Base-by-base conservation (phyloP, 2,888 invertebrate genomes). In the Venusia cambrica region DNA sequence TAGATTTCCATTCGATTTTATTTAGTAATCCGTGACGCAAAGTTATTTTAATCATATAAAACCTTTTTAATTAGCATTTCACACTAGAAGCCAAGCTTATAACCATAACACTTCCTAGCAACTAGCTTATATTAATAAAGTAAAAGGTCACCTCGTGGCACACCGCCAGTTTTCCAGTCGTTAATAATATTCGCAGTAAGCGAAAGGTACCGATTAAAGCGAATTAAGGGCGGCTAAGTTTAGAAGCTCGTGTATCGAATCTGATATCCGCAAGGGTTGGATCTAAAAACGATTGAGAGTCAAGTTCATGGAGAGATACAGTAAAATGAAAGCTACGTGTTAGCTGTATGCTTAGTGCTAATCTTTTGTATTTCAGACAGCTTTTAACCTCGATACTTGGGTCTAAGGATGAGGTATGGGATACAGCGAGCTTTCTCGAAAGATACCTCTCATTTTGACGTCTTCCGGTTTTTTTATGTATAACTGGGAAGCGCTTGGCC, bases 41-140 rank as follows among this genome's bases (percentile, higher is more conserved):
- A 2, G 0, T 2, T 5, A 7, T 12, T 12, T 4, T 6, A 10
- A 5, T 19, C 4, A 11, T 11, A 21, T 21, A 11, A n/a, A 1
- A 21, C 20, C n/a, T 3, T n/a, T 6, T n/a, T 4, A 3, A 20
- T 1, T 18, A 8, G 13, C 11, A 14, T 13, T 26, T 26, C 15
- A 27, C 12, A 19, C 16, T 24, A 27, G 20, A 18, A 32, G 20
- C 13, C 10, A 24, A 20, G 21, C 24, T 15, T 5, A 17, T 20
- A 13, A 38, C 17, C 6, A 17, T 20, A 13, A 38, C 17, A 31
- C 8, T 25, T 29, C 38, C 29, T 19, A 30, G 17, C 28, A n/a
- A n/a, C n/a, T n/a, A n/a, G n/a, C n/a, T n/a, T n/a, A 24, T 27
- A 45, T 42, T 40, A 38, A 38, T 41, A 39, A 33, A 41, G 18